Evolutionary conservation across 2,888 invertebrate genomes (phyloP).

Genomic region (Eupithecia inturbata): DNA sequence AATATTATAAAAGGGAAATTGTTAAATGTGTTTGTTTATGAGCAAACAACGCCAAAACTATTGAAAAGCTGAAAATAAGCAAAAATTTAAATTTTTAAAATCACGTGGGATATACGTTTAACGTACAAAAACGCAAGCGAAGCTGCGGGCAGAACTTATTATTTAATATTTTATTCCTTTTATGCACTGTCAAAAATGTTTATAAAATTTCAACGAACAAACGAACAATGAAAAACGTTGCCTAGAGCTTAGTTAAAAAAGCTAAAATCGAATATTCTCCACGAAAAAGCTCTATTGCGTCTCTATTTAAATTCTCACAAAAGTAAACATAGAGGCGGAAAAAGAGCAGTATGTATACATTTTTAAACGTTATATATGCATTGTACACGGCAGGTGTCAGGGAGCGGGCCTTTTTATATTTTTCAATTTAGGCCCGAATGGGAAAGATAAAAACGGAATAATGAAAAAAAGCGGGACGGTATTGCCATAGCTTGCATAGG

Average conservation of each 20-base stretch:
- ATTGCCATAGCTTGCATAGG: background rate
- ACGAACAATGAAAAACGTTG: background rate
- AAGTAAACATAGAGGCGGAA: conserved; percentile 17
- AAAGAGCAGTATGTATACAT: conserved; percentile 47
- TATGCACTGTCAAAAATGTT: background rate
- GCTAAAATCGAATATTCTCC: background rate
- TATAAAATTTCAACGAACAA: background rate
- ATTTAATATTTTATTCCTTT: background rate
- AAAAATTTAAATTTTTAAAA: background rate
- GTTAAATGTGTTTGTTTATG: background rate
- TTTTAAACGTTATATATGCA: conserved; percentile 53
- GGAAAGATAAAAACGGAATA: conserved; percentile 13
- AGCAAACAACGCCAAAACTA: background rate
- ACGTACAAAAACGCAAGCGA: background rate
- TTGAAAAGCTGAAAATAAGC: background rate
- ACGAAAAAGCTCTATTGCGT: background rate
- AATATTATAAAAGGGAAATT: background rate
- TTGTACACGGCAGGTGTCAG: conserved; percentile 51
- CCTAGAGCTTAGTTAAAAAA: background rate
- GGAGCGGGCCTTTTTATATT: conserved; percentile 39
- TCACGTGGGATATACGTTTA: background rate
- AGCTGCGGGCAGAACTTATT: background rate
- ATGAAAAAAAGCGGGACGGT: conserved; percentile 8
- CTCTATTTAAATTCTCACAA: conserved; percentile 19
- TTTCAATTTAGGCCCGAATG: conserved; percentile 31